Conservation (phyloP, 1,140 invertebrate species). For the Zophobas atratus region DNA sequence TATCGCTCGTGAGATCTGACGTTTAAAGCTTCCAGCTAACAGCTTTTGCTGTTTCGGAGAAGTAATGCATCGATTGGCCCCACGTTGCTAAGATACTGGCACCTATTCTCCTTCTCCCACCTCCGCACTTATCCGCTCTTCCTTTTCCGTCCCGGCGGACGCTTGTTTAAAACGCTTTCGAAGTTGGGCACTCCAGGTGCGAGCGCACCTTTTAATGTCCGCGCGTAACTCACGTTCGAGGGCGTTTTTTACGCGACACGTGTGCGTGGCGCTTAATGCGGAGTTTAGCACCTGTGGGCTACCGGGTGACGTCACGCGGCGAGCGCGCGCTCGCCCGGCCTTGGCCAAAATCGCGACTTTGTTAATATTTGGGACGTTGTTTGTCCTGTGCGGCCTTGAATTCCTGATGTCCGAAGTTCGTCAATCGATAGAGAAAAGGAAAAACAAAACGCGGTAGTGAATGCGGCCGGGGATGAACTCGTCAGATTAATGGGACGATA, state of each 20-base stretch:
- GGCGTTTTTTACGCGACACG: too few relatives aligned
- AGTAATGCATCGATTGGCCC: slow-evolving; percentile 12
- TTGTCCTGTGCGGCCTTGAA: not conserved
- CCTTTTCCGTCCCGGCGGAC: not conserved
- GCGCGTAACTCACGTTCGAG: not conserved
- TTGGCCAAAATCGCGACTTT: not conserved
- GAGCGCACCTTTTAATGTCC: slow-evolving; percentile 2
- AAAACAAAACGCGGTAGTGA: not conserved
- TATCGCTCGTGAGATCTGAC: slow-evolving; percentile 5
- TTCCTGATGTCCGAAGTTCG: too few relatives aligned
- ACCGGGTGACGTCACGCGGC: too few relatives aligned
- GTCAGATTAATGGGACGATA: not conserved
- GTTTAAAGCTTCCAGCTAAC: slow-evolving; percentile 10
- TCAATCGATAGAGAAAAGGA: not conserved
- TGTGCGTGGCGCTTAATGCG: too few relatives aligned
- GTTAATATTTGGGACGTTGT: slow-evolving; percentile 5
- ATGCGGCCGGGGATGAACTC: not conserved
- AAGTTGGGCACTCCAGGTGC: slow-evolving; percentile 15
- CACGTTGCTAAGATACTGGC: slow-evolving; percentile 22
- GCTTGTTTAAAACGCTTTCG: slow-evolving; percentile 13
- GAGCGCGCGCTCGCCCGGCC: not conserved
- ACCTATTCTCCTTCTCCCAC: slow-evolving; percentile 9
- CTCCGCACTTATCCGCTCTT: not conserved
- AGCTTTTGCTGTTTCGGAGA: slow-evolving; percentile 9
- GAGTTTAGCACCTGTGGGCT: too few relatives aligned